Evolutionary conservation across 2,888 invertebrate species (phyloP), one percentile per base, ranked within the genome.

Genomic region (Raillietiella orientalis): DNA sequence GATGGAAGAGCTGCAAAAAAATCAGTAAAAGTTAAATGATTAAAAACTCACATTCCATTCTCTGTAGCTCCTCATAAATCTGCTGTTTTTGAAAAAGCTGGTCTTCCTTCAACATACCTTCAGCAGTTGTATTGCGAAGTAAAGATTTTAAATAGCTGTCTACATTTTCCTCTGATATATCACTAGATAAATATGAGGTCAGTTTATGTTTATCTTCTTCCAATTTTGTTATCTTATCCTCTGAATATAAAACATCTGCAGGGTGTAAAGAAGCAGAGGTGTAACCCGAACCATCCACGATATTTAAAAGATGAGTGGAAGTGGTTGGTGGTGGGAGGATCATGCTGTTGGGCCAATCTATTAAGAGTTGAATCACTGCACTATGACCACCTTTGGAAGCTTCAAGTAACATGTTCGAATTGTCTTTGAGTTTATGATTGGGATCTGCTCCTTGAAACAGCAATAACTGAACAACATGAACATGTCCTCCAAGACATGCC

Each of bases 331-430:
- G 29, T 5, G 56, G 59, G 52, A 70, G 54, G 57, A 66, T 59
- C 45, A 69, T 62, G 41, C 69, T 62, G 50, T 74, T 74, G 16
- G 84, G 82, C 52, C 72, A 90, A 50, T 93, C 90, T 35, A 96
- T 59, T 35, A 96, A 53, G 38, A 90, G 54, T 49, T 82, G 77
- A 31, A 93, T 90, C 30, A 96, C 84, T 35, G 65, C 66, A 13
- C 84, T 82, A 49, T 93, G 90, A 0, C 93, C 93, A 25, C 90
- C 87, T 51, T 87, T 87, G 24, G 93, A 75, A 26, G 90, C 93
- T 51, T 96, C 93, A 39, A 96, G 90, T 36, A 96, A 58, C 69
- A 90, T 93, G 28, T 87, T 90, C 31, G 84, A 82, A 47, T 87
- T 87, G 52, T 96, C 93, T 60, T 90, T 87, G 26, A 96, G 60